Evolutionary conservation across 2,797 vertebrate genomes (phyloP).

Genomic region (Picus viridis): DNA sequence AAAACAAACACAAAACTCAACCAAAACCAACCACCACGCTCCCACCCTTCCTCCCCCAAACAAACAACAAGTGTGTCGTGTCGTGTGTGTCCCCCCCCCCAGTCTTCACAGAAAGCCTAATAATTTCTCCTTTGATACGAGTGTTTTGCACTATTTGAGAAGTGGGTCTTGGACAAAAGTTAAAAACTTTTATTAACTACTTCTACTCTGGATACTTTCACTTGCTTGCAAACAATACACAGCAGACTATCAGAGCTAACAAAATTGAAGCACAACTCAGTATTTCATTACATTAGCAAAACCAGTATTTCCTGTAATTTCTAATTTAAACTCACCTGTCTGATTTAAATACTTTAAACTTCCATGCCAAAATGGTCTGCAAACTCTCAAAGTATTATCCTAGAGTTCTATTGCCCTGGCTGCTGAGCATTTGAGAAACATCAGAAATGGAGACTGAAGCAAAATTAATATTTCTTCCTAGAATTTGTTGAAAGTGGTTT

Average conservation of each 20-base stretch:
- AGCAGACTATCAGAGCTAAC: not conserved
- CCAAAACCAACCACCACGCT: not conserved
- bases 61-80: too few species aligned
- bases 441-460: not conserved
- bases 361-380: not conserved
- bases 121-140: not conserved
- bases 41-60: not conserved
- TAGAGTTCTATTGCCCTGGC: not conserved
- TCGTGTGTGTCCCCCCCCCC: too few species aligned
- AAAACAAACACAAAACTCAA: not conserved
- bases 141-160: not conserved
- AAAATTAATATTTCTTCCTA: not conserved
- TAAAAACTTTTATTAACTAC: not conserved
- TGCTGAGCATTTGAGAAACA: not conserved
- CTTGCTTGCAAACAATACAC: not conserved
- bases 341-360: not conserved
- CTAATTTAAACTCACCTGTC: not conserved
- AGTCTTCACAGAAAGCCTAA: not conserved
- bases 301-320: not conserved
- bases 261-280: not conserved
- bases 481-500: slow-evolving; percentile 52
- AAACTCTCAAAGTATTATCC: not conserved
- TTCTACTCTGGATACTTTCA: not conserved
- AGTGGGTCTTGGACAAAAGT: not conserved
- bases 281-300: not conserved